A percentile compares a stretch with the other conserved stretches of the same genome.
These are phyloP conservation scores for Leptoclinus maculatus DNA, from an alignment of 2,797 vertebrate species.

Conservation along the genomic window DNA sequence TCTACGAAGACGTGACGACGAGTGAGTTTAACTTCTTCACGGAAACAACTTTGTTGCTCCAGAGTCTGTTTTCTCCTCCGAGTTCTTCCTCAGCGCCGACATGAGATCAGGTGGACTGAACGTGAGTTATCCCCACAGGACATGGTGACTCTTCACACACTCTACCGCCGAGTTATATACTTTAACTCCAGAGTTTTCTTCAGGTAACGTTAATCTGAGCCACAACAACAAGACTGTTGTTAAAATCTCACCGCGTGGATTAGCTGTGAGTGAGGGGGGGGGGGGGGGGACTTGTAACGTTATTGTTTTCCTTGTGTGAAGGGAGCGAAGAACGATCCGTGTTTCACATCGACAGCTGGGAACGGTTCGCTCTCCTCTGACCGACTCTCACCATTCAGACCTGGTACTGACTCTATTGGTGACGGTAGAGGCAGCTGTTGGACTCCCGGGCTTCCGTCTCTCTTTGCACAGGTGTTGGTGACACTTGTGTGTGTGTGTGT, in stretches of 20 bases:
- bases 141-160: accelerated
- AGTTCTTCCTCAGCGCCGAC: slow-evolving; percentile 41
- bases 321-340: not conserved
- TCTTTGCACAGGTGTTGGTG: slow-evolving; percentile 59
- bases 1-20: not conserved
- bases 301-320: slow-evolving; percentile 48
- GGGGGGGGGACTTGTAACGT: slow-evolving; percentile 40
- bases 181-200: not conserved
- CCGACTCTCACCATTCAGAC: slow-evolving; percentile 31
- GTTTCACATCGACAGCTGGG: not conserved
- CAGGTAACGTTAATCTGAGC: slow-evolving; percentile 21
- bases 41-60: slow-evolving; percentile 54
- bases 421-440: slow-evolving; percentile 59
- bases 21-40: slow-evolving; percentile 14
- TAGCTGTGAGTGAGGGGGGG: slow-evolving; percentile 34
- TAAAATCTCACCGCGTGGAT: slow-evolving; percentile 46
- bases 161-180: accelerated
- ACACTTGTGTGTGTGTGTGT: too few relatives aligned
- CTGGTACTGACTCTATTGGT: slow-evolving; percentile 22
- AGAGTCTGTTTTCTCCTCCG: not conserved
- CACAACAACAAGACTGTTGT: slow-evolving; percentile 42
- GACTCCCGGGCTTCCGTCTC: slow-evolving; percentile 39
- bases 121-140: slow-evolving; percentile 27
- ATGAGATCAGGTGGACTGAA: slow-evolving; percentile 63
- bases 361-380: not conserved